These are phyloP conservation scores for Acanthococcus lagerstroemiae DNA, from an alignment of 2,888 invertebrate species.

Conservation along the genomic window DNA sequence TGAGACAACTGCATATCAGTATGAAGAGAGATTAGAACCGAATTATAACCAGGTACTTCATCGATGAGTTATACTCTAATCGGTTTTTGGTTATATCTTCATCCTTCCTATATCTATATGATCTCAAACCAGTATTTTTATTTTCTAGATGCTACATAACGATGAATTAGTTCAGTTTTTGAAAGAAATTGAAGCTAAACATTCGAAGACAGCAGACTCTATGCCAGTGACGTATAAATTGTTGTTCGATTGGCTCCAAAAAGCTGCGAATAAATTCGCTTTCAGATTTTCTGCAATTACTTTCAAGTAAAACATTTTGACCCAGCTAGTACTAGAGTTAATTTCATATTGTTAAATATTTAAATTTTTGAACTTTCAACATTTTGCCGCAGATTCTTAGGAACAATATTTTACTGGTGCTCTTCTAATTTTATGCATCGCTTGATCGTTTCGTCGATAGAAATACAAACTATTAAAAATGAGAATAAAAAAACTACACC, in stretches of 20 bases:
- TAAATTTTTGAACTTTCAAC: too few relatives aligned
- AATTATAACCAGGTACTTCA: too few relatives aligned
- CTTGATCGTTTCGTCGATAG: conserved; percentile 10
- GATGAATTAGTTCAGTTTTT: too few relatives aligned
- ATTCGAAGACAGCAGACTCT: too few relatives aligned
- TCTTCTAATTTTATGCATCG: background rate
- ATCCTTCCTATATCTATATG: too few relatives aligned
- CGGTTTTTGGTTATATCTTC: too few relatives aligned
- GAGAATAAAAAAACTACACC: background rate
- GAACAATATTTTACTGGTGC: background rate
- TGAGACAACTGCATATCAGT: background rate
- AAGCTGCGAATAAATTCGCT: background rate
- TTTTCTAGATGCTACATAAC: too few relatives aligned
- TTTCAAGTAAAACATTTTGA: background rate
- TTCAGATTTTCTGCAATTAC: background rate
- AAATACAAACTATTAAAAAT: background rate
- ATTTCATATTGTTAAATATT: too few relatives aligned
- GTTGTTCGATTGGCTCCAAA: background rate
- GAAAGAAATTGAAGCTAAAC: too few relatives aligned
- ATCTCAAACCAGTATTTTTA: too few relatives aligned
- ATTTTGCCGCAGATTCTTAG: background rate
- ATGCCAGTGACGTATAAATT: too few relatives aligned
- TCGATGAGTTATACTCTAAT: too few relatives aligned
- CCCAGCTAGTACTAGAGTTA: background rate
- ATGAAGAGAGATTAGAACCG: background rate